These are phyloP conservation scores for Petaurus breviceps DNA, from an alignment of 2,113 vertebrate genomes.

Conservation along the genomic window DNA sequence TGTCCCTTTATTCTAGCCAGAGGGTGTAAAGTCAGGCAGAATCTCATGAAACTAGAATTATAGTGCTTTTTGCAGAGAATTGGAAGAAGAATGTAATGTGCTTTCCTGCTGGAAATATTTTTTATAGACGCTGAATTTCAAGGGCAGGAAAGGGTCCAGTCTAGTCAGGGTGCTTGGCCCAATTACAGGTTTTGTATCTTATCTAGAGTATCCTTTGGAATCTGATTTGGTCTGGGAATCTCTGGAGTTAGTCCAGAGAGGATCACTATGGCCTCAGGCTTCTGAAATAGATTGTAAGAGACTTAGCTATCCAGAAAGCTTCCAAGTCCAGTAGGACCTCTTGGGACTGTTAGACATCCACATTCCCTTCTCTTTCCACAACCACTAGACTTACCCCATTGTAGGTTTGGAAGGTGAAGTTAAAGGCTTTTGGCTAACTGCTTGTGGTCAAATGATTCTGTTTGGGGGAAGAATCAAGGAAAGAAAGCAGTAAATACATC, in stretches of 20 bases:
- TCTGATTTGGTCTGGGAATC: not conserved
- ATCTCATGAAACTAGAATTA: not conserved
- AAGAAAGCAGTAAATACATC: not conserved
- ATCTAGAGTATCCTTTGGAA: not conserved
- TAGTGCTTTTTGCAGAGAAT: not conserved
- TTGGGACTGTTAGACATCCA: not conserved
- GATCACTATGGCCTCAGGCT: not conserved
- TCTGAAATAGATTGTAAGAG: not conserved
- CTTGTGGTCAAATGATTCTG: not conserved
- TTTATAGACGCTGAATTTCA: not conserved
- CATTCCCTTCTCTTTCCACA: not conserved
- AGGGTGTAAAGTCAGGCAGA: not conserved
- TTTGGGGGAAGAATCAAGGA: not conserved
- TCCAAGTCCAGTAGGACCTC: not conserved
- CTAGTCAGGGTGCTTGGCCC: not conserved
- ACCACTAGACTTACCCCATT: not conserved
- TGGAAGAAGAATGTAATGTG: not conserved
- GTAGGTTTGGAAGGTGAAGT: not conserved
- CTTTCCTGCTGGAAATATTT: not conserved
- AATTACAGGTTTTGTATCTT: not conserved
- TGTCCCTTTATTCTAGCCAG: not conserved
- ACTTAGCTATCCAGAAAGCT: not conserved
- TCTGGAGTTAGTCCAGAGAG: not conserved
- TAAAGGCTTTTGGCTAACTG: not conserved
- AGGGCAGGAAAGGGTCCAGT: not conserved